Conservation (phyloP, 1,140 invertebrate species). For the Gerris buenoi region DNA sequence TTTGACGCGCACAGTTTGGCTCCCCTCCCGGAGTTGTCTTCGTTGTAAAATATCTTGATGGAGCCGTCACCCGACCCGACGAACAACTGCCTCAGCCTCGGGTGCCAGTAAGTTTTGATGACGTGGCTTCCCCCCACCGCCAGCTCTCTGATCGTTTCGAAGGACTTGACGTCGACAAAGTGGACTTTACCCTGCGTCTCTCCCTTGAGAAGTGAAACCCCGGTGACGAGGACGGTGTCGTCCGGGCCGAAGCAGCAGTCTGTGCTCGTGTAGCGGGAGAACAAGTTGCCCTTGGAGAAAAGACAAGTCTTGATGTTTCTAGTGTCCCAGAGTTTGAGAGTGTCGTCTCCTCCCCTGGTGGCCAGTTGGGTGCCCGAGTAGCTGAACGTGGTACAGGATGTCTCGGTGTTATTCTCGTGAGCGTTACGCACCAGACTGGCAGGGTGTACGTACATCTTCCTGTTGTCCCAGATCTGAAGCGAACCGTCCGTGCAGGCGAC, state of each 20-base stretch:
- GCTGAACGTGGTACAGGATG: slow-evolving; percentile 72
- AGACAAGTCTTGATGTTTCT: slow-evolving; percentile 67
- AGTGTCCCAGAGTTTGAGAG: slow-evolving; percentile 89
- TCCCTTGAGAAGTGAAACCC: slow-evolving; percentile 59
- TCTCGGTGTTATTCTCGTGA: slow-evolving; percentile 66
- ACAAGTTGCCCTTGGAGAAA: slow-evolving; percentile 49
- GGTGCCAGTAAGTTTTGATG: slow-evolving; percentile 87
- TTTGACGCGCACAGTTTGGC: slow-evolving; percentile 82
- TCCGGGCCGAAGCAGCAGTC: slow-evolving; percentile 74
- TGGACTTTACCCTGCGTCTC: slow-evolving; percentile 55
- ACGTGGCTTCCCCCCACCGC: slow-evolving; percentile 63
- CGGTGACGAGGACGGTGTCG: slow-evolving; percentile 77
- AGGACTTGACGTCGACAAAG: slow-evolving; percentile 68
- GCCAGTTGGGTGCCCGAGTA: slow-evolving; percentile 69
- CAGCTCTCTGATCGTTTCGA: slow-evolving; percentile 57
- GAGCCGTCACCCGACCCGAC: slow-evolving; percentile 81
- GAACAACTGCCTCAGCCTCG: slow-evolving; percentile 91
- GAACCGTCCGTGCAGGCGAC: slow-evolving; percentile 90
- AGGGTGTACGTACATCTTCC: slow-evolving; percentile 67
- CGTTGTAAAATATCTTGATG: slow-evolving; percentile 82
- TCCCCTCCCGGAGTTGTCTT: slow-evolving; percentile 67
- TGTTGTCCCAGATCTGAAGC: slow-evolving; percentile 94
- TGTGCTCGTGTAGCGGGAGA: slow-evolving; percentile 43
- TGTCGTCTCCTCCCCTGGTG: slow-evolving; percentile 79
- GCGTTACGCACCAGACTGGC: slow-evolving; percentile 58